Percentiles rank a stretch among this genome's conserved stretches.
These are phyloP conservation scores for Trilocha varians DNA, from an alignment of 2,888 invertebrate genomes.

Conservation along the genomic window DNA sequence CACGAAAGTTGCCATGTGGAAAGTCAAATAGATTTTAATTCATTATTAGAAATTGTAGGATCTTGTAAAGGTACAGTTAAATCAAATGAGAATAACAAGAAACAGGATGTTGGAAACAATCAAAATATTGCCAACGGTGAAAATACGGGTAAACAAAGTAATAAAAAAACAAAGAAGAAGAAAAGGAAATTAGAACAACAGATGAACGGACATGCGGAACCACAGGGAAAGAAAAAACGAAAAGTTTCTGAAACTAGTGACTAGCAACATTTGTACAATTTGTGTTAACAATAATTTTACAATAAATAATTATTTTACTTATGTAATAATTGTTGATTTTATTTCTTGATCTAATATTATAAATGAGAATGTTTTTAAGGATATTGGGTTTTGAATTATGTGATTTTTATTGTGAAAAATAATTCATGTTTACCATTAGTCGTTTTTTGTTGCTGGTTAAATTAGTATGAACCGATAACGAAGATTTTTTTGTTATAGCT, in stretches of 20 bases:
- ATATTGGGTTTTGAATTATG: no score
- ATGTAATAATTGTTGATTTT: neutral
- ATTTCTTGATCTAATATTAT: no score
- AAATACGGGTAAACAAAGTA: conserved; percentile 16
- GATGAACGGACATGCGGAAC: conserved; percentile 37
- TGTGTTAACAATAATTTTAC: neutral
- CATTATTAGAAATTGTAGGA: conserved; percentile 31
- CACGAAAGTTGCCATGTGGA: conserved; percentile 50
- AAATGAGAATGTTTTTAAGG: no score
- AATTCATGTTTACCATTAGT: no score
- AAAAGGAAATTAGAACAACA: conserved; percentile 44
- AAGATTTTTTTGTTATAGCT: no score
- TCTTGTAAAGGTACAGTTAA: conserved; percentile 38
- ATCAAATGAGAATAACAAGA: conserved; percentile 24
- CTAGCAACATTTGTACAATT: conserved; percentile 10
- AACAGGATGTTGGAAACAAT: conserved; percentile 16
- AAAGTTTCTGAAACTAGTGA: conserved; percentile 28
- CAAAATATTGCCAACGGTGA: no score
- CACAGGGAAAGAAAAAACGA: conserved; percentile 35
- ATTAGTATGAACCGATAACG: no score
- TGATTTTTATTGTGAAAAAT: no score
- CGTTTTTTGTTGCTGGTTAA: no score
- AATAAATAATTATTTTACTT: neutral
- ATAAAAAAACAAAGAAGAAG: conserved; percentile 34
- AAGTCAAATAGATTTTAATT: conserved; percentile 41